Evolutionary conservation across 2,113 vertebrate species (phyloP).

Genomic region (Acrocephalus kingi): DNA sequence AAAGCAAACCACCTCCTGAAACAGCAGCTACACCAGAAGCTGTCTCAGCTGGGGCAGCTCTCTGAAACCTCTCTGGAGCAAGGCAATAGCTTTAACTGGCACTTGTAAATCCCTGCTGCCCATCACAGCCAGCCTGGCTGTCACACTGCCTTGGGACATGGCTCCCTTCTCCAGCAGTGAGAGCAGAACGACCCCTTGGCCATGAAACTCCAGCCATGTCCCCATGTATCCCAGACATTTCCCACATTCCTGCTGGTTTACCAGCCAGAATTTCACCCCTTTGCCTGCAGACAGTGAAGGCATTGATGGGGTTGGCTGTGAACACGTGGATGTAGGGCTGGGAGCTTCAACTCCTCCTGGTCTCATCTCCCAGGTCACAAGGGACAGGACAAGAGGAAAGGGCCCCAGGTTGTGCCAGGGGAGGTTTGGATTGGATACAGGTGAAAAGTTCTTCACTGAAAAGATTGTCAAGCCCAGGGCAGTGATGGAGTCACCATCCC

Average conservation of each 20-base stretch:
- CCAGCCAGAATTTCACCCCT: not conserved
- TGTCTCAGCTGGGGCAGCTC: not conserved
- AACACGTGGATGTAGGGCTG: not conserved
- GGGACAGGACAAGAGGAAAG: not conserved
- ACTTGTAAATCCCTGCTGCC: not conserved
- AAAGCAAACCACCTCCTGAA: not conserved
- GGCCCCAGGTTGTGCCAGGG: not conserved
- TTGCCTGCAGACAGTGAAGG: not conserved
- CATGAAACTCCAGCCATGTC: not conserved
- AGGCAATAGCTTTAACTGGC: not conserved
- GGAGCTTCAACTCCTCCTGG: not conserved
- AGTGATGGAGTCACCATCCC: not conserved
- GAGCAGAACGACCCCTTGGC: not conserved
- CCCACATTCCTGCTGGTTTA: not conserved
- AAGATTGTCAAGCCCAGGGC: not conserved
- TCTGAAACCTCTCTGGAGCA: not conserved
- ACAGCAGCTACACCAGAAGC: not conserved
- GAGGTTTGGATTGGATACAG: not conserved
- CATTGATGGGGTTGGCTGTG: accelerated
- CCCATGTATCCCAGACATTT: accelerated
- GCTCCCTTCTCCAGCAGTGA: not conserved
- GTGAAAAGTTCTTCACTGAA: not conserved
- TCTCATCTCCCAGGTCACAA: not conserved
- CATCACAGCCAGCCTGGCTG: not conserved
- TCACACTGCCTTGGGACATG: not conserved